Evolutionary conservation across 2,113 vertebrate genomes (phyloP).

Genomic region (Daphoenositta chrysoptera): DNA sequence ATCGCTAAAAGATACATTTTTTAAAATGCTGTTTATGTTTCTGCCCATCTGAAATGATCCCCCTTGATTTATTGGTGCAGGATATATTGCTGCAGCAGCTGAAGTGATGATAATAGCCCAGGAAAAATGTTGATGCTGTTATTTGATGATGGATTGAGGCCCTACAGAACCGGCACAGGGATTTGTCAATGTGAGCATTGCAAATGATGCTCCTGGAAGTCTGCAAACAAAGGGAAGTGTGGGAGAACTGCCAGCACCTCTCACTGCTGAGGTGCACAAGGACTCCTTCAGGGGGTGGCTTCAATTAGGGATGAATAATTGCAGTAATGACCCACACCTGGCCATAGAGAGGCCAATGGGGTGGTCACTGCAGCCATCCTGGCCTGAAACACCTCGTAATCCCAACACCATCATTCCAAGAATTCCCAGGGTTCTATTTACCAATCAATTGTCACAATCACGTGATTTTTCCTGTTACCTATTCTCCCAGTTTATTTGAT

Average conservation of each 20-base stretch:
- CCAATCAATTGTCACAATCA: fast-evolving
- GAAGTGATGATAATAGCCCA: constrained; percentile 72
- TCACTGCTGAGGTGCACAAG: constrained; percentile 13
- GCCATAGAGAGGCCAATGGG: background rate
- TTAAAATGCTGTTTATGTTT: constrained; percentile 51
- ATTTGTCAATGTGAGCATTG: constrained; percentile 71
- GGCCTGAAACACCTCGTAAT: background rate
- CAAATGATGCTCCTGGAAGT: constrained; percentile 64
- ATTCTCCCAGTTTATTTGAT: background rate
- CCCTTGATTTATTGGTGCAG: constrained; percentile 67
- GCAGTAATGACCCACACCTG: background rate
- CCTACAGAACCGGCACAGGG: constrained; percentile 35
- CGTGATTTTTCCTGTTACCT: background rate
- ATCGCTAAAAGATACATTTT: constrained; percentile 8
- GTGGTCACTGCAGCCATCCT: background rate
- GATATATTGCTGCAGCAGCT: constrained; percentile 61
- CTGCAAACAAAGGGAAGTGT: constrained; percentile 49
- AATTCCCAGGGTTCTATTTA: background rate
- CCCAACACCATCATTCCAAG: background rate
- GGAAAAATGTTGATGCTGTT: constrained; percentile 74
- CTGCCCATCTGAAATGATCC: constrained; percentile 52
- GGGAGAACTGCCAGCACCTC: constrained; percentile 23
- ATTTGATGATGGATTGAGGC: constrained; percentile 70
- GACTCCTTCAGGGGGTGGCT: constrained; percentile 1
- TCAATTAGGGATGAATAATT: constrained; percentile 54